Base-by-base conservation (phyloP, 2,888 invertebrate genomes). In the Leptinotarsa tumamoca region DNA sequence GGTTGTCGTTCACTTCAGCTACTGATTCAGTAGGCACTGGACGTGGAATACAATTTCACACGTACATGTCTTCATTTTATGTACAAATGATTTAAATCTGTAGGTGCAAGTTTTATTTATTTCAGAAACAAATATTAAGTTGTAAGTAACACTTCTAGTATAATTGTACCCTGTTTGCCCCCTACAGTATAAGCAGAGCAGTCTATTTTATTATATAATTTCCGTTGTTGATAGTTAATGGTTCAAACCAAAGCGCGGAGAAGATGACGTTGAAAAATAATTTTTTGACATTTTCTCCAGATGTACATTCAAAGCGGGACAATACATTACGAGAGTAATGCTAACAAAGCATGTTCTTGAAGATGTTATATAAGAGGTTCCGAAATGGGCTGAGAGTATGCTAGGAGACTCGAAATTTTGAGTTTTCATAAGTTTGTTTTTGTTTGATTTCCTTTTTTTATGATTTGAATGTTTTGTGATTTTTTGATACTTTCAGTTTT, bases 181-280 rank as follows among this genome's bases (percentile, higher is more conserved):
- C 86, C 86, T 85, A 85, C 85, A 80, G 85, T 84, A 87, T 87
- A 87, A 86, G 85, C 88, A 88, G 88, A 88, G 88, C 88, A 88
- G 85, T 86, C 81, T 85, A 85, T 86, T 87, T 87, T 85, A 84
- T 83, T 85, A 85, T 85, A 84, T 85, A 78, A 83, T 83, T 84
- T 83, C 75, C 81, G 83, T 83, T 85, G 83, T 84, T 84, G 81
- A 80, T 83, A 82, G 80, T 84, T 74, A 72, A 78, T 80, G 78
- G 79, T 76, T 79, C 78, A 77, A 80, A 82, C 82, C 82, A 82
- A 83, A 83, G 83, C 78, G 79, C 80, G 79, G 80, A 79, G 75
- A 77, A 74, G 21, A 14, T 23, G 15, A 15, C 18, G 49, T 17
- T 61, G 21, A 61, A 68, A 17, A 4, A 67, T 33, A 67, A 63